Percentiles rank a stretch among this genome's conserved stretches.
Conservation (phyloP, 2,113 vertebrate genomes). For the Eulemur macaco region DNA sequence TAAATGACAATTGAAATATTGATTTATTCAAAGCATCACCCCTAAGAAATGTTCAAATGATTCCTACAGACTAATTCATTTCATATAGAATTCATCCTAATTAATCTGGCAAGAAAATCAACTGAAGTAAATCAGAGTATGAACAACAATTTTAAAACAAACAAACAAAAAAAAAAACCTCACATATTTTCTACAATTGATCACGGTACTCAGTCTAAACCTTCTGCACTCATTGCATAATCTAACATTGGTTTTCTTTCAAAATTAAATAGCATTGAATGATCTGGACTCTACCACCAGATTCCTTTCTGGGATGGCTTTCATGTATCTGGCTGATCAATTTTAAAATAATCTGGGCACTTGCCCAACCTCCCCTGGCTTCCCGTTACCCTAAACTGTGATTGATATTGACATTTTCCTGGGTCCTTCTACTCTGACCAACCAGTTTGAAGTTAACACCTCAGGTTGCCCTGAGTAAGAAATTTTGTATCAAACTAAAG, state of each 20-base stretch:
- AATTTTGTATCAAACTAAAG: neutral
- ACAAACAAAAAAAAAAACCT: neutral
- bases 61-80: neutral
- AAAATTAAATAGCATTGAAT: neutral
- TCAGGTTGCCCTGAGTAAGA: neutral
- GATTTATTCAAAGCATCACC: neutral
- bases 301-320: neutral
- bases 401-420: neutral
- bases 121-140: neutral
- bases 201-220: neutral
- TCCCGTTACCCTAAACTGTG: neutral
- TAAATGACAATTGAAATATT: neutral
- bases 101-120: neutral
- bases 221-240: neutral
- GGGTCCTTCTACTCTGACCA: neutral
- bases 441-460: neutral
- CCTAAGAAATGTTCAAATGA: neutral
- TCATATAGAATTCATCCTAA: neutral
- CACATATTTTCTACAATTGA: neutral
- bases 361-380: neutral
- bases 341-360: neutral
- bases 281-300: rapidly evolving
- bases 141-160: neutral
- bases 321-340: neutral
- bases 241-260: neutral